Evolutionary conservation across 2,888 invertebrate genomes (phyloP), one percentile per base, ranked within the genome.

Genomic region (Trichacis sp.): DNA sequence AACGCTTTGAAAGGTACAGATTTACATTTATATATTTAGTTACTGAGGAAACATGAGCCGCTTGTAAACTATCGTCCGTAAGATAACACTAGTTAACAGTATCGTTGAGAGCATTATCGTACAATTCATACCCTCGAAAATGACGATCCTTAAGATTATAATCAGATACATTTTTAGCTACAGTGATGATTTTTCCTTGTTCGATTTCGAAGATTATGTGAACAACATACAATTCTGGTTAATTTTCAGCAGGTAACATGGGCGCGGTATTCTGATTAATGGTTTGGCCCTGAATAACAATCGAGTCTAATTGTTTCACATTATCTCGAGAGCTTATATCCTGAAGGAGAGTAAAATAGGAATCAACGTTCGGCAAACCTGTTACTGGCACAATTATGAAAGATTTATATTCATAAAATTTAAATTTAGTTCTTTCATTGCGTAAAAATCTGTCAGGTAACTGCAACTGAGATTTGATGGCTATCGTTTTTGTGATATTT

Each of bases 381-480:
- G 24, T 24, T 5, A 24, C 24, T 5, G 24, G 24, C 24, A 24
- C 4, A 8, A 3, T 24, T 5, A 5, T 24, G 3, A 8, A 24
- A 24, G 24, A 5, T 8, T 24, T 3, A 8, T 24, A 24, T 24
- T 24, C 24, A 8, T 24, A 24, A 5, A 8, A 24, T 24, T 3
- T 24, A 14, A 46, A 46, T 46, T 46, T 8, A 12, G 20, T 1
- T 1, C 18, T 46, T 46, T 46, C 24, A 20, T 46, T 20, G 1
- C 46, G 46, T n/a, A 46, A 24, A n/a, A 24, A 11, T 20, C 24
- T 46, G n/a, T 18, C 24, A 14, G 24, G 11, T 19, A 5, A 1
- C 18, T 46, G 46, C 12, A 46, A 20, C 18, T 46, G 46, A 46
- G 11, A 20, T 24, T 46, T 46, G 12, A 46, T 46, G n/a, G 46